Evolutionary conservation across 2,888 invertebrate species (phyloP).

Genomic region (Trichogramma dendrolimi): DNA sequence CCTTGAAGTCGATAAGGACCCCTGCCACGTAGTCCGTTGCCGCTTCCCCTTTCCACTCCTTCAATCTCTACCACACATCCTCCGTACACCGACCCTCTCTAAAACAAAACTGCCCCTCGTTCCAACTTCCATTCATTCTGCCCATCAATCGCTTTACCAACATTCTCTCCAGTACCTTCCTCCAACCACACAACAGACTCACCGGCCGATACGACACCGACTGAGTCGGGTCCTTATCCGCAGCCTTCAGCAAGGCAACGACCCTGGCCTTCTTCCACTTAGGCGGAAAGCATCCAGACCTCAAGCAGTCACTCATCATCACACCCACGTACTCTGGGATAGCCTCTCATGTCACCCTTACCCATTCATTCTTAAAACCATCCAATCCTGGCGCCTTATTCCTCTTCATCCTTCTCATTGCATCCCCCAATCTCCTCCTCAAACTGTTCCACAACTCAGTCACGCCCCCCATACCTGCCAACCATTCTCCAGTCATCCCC

Average conservation of each 20-base stretch:
- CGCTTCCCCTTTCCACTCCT: too few species aligned
- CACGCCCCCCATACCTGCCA: too few species aligned
- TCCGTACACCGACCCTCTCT: neutral
- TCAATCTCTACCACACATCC: neutral
- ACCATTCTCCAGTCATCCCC: too few species aligned
- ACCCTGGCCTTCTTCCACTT: neutral
- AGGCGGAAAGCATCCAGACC: neutral
- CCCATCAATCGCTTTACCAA: conserved; percentile 4
- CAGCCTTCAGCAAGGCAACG: neutral
- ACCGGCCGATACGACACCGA: conserved; percentile 11
- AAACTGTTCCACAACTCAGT: too few species aligned
- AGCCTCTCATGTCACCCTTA: neutral
- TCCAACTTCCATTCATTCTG: neutral
- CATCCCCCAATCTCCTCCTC: too few species aligned
- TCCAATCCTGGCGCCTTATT: too few species aligned
- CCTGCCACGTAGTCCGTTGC: too few species aligned
- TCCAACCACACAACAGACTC: neutral
- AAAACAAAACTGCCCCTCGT: conserved; percentile 10
- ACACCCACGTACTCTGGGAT: conserved; percentile 5
- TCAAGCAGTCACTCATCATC: conserved; percentile 6
- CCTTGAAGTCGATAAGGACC: too few species aligned
- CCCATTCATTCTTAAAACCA: neutral
- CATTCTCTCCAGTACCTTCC: conserved; percentile 13
- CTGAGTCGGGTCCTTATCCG: neutral
- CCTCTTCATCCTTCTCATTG: too few species aligned